phyloP scores from a whole-genome alignment of 2,888 invertebrate genomes.

The Zygogramma bicolorata region DNA sequence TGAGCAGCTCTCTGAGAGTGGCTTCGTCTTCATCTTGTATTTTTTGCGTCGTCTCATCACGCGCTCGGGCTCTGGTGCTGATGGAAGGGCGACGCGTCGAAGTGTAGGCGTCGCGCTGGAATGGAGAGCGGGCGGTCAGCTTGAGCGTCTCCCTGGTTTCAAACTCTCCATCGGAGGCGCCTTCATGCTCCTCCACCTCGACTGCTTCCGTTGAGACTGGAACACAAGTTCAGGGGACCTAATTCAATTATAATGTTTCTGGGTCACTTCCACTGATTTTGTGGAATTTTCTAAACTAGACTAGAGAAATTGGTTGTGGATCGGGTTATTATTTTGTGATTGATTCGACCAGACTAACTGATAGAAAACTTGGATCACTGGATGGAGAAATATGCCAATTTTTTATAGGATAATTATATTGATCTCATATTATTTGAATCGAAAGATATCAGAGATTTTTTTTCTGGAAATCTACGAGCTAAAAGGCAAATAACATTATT shows the following conservation, averaged over 20 bases:
- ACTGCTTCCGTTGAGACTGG: constrained; percentile 65
- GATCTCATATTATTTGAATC: no score
- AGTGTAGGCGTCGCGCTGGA: constrained; percentile 60
- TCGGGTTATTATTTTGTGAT: no score
- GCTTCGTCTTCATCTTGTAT: constrained; percentile 83
- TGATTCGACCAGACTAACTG: no score
- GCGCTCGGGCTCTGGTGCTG: constrained; percentile 63
- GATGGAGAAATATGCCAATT: no score
- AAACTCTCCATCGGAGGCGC: constrained; percentile 61
- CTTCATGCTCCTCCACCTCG: constrained; percentile 68
- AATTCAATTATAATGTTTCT: background rate
- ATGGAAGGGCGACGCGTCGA: constrained; percentile 55
- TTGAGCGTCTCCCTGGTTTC: constrained; percentile 65
- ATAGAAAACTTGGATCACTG: no score
- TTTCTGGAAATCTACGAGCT: no score
- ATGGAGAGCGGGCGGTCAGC: constrained; percentile 66
- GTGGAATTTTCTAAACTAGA: no score
- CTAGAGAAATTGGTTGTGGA: no score
- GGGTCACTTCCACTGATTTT: no score
- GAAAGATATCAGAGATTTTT: no score
- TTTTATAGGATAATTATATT: no score
- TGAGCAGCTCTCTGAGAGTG: constrained; percentile 94
- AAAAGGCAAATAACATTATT: no score
- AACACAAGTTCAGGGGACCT: constrained; percentile 10
- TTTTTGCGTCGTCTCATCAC: constrained; percentile 88